Evolutionary conservation across 1,140 invertebrate species (phyloP), one percentile per base, ranked within the genome.

Genomic region (Conus betulinus): DNA sequence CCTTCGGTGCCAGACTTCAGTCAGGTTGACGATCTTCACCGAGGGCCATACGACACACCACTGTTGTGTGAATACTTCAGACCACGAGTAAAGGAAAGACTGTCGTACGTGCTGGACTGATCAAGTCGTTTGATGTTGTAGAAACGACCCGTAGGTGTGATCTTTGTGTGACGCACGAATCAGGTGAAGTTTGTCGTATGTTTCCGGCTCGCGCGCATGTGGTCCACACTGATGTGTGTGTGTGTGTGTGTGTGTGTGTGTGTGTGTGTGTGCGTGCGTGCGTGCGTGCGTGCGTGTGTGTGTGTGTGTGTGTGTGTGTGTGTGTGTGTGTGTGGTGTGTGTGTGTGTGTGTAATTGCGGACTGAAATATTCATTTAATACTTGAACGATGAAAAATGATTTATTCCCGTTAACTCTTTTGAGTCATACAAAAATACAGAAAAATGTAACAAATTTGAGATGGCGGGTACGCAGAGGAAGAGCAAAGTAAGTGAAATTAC

Each of bases 261-360:
- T 74, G 67, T 74, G 67, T 74, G 67, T 74, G 67, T 74, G 67
- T 74, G 67, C n/a, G 67, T 20, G 67, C n/a, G 67, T 20, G 67
- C n/a, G 67, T 20, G 67, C n/a, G 67, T 20, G 67, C 20, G 67
- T 71, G 67, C 20, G 67, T 74, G 67, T 74, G 67, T 7, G 67
- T 25, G 67, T 74, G 67, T 5, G 17, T 74, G 67, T 5, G 67
- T 74, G 67, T 2, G 20, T 60, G 57, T 5, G 57, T 60, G 57
- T 4, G 57, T 60, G 57, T 5, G 7, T 25, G 67, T 7, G 67
- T 25, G 67, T 71, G 20, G 67, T n/a, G 67, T 7, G 67, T 25
- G 67, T 20, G 13, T 20, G 67, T 74, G 67, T 74, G 1, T 74
- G 67, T 15, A 0, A 74, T 11, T 74, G 67, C 7, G 67, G 13